Conservation (phyloP, 2,888 invertebrate species). For the Leptura quadrifasciata region DNA sequence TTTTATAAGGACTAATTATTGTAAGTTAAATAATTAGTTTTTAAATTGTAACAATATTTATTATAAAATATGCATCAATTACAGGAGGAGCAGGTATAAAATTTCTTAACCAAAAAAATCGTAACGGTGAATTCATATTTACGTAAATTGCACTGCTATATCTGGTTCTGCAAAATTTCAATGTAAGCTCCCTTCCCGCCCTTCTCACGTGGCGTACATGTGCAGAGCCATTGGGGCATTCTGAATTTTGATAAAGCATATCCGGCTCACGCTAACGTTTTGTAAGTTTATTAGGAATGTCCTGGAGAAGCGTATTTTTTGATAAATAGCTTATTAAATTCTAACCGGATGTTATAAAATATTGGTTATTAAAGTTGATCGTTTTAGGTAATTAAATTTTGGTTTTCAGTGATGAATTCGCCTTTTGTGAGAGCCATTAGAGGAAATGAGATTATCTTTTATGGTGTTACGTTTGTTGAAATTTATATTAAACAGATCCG, state of each 20-base stretch:
- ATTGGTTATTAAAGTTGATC: conserved; percentile 51
- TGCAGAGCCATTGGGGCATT: conserved; percentile 17
- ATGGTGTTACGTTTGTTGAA: conserved; percentile 2
- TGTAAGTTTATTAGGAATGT: conserved; percentile 51
- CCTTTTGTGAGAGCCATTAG: background rate
- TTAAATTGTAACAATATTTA: no score
- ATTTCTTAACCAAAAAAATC: no score
- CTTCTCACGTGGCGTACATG: background rate
- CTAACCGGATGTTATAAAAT: conserved; percentile 50
- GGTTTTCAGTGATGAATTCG: conserved; percentile 37
- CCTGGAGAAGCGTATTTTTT: conserved; percentile 43
- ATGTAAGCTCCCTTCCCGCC: background rate
- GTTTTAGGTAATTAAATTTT: conserved; percentile 44
- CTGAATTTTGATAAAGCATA: conserved; percentile 48
- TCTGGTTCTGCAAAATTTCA: no score
- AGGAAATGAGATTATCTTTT: conserved; percentile 30
- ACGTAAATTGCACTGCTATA: no score
- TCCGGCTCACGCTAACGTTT: conserved; percentile 46
- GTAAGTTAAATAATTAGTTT: no score
- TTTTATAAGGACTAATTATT: no score
- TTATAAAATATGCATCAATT: no score
- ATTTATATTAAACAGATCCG: conserved; percentile 17
- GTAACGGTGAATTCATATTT: no score
- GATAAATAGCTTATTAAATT: conserved; percentile 49
- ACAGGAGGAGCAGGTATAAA: no score